These are phyloP conservation scores for Dufourea novaeangliae DNA, from an alignment of 1,140 invertebrate species.

Conservation along the genomic window DNA sequence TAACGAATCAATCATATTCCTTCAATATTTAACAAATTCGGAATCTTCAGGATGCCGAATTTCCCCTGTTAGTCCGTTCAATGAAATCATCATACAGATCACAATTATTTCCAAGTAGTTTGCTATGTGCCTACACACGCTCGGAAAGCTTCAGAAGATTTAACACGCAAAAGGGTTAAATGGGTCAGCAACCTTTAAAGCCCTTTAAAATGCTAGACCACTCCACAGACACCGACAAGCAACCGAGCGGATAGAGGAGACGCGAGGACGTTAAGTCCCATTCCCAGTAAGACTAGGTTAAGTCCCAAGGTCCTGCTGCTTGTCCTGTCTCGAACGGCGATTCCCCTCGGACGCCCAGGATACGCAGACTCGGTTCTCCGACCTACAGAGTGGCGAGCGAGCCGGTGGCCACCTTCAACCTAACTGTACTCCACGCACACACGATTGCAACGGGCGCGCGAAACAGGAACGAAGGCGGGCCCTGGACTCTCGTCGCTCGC, in stretches of 20 bases:
- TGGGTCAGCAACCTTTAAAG: too few relatives aligned
- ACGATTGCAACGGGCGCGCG: constrained; percentile 65
- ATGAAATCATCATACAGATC: too few relatives aligned
- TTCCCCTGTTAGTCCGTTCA: too few relatives aligned
- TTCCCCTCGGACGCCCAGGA: constrained; percentile 73
- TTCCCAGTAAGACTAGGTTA: constrained; percentile 80
- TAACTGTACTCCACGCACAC: constrained; percentile 77
- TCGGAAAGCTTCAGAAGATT: too few relatives aligned
- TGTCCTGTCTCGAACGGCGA: constrained; percentile 73
- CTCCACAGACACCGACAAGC: not conserved
- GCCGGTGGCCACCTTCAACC: constrained; percentile 73
- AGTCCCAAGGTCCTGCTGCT: constrained; percentile 80
- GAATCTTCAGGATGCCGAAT: too few relatives aligned
- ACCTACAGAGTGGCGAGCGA: constrained; percentile 76
- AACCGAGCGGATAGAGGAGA: constrained; percentile 62
- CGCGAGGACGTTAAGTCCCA: constrained; percentile 74
- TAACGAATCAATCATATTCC: too few relatives aligned
- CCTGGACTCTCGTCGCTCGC: too few relatives aligned
- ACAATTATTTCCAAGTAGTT: too few relatives aligned
- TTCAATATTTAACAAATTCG: too few relatives aligned
- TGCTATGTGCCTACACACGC: too few relatives aligned
- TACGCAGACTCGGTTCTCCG: constrained; percentile 69
- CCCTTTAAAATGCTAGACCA: too few relatives aligned
- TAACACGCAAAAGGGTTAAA: too few relatives aligned
- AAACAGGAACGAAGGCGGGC: constrained; percentile 46